Evolutionary conservation across 2,888 invertebrate species (phyloP).

Genomic region (Metopia argyrocephala): DNA sequence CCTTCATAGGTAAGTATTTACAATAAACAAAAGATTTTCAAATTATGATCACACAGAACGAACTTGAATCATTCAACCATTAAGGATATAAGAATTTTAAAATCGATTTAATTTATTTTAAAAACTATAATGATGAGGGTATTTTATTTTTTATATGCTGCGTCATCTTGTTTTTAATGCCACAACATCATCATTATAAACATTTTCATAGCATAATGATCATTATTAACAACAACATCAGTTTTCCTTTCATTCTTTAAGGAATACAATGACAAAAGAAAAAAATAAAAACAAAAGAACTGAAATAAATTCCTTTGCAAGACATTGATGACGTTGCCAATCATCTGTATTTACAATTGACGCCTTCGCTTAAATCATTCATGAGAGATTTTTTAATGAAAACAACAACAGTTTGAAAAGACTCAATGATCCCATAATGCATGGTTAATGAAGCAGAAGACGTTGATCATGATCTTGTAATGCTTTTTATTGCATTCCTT

Average conservation of each 20-base stretch:
- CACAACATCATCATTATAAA: background rate
- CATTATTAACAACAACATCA: conserved; percentile 17
- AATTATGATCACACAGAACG: background rate
- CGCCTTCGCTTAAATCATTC: conserved; percentile 58
- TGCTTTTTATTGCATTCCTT: conserved; percentile 48
- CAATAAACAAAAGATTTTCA: background rate
- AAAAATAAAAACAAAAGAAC: background rate
- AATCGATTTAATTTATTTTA: conserved; percentile 8
- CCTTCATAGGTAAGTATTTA: background rate
- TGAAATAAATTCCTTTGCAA: background rate
- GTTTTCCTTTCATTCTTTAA: conserved; percentile 39
- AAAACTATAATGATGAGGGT: conserved; percentile 25
- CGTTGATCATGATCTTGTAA: conserved; percentile 35
- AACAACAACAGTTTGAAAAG: background rate
- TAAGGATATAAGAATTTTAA: background rate
- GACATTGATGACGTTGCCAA: conserved; percentile 15
- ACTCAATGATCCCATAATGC: background rate
- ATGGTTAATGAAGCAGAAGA: background rate
- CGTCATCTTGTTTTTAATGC: conserved; percentile 20
- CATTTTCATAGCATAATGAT: conserved; percentile 1
- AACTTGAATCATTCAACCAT: background rate
- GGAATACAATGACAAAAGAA: background rate
- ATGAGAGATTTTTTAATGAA: conserved; percentile 28
- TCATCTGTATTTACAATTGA: conserved; percentile 41
- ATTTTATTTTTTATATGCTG: background rate